These are phyloP conservation scores for Tachyglossus aculeatus DNA, from an alignment of 2,797 vertebrate genomes.

Conservation along the genomic window DNA sequence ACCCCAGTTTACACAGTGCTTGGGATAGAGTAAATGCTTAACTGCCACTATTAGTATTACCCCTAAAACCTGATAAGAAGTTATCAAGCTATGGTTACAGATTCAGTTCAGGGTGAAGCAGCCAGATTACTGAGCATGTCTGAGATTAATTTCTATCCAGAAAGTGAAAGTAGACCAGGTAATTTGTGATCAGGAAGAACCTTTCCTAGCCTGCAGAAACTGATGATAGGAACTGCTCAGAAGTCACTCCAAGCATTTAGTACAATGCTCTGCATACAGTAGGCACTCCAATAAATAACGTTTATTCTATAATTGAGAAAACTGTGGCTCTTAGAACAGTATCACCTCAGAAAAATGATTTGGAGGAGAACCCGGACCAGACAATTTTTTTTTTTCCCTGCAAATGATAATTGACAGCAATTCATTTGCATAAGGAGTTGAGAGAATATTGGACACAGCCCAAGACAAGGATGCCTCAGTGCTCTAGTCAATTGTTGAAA, in stretches of 20 bases:
- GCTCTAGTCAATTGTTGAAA: neutral
- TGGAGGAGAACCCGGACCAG: conserved; percentile 5
- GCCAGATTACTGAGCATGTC: conserved; percentile 17
- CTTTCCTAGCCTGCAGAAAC: neutral
- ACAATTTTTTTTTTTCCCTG: neutral
- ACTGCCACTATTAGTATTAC: no score
- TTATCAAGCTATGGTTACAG: conserved; percentile 43
- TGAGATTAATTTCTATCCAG: conserved; percentile 12
- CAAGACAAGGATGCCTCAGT: neutral
- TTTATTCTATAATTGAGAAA: neutral
- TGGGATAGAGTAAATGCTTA: no score
- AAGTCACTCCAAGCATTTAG: no score
- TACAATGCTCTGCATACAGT: no score
- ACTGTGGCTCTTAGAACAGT: neutral
- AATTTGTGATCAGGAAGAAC: neutral
- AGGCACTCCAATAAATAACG: no score
- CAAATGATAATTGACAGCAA: neutral
- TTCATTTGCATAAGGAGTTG: conserved; percentile 9
- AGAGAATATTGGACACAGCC: neutral
- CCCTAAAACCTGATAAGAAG: no score
- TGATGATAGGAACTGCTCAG: neutral
- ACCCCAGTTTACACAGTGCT: no score
- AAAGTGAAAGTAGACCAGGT: neutral
- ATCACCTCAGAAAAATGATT: neutral
- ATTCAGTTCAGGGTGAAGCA: conserved; percentile 30